phyloP scores from a whole-genome alignment of 2,797 vertebrate genomes.

The Pseudopleuronectes americanus region DNA sequence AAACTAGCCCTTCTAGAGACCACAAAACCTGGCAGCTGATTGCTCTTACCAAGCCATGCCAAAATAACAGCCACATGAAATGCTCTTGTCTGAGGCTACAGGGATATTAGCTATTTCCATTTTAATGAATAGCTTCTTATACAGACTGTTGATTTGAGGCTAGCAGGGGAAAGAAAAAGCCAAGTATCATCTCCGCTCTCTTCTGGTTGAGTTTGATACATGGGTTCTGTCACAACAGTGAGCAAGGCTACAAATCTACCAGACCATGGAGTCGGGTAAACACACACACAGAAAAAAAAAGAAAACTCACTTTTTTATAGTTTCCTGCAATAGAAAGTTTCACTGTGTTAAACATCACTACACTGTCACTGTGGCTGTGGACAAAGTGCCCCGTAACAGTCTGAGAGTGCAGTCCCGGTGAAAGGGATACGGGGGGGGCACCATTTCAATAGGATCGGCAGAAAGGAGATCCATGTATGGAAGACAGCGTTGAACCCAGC shows the following conservation, averaged over 20 bases:
- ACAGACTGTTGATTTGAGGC: conserved; percentile 59
- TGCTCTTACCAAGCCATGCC: conserved; percentile 41
- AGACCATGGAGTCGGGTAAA: conserved; percentile 21
- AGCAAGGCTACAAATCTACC: conserved; percentile 57
- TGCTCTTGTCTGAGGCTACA: conserved; percentile 41
- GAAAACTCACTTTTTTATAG: too few species aligned
- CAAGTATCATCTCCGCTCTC: conserved; percentile 50
- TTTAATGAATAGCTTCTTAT: conserved; percentile 64
- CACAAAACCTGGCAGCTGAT: conserved; percentile 61
- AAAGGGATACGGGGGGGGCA: conserved; percentile 53
- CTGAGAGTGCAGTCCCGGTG: conserved; percentile 44
- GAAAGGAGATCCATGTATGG: conserved; percentile 36
- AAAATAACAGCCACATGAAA: conserved; percentile 63
- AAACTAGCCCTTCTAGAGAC: conserved; percentile 32
- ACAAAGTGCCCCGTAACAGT: conserved; percentile 55
- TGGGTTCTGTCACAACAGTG: conserved; percentile 49
- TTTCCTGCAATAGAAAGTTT: conserved; percentile 62
- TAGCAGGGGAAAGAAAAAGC: conserved; percentile 38
- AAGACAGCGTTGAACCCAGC: conserved; percentile 27
- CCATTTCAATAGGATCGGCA: conserved; percentile 38
- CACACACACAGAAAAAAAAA: neutral
- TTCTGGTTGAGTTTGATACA: conserved; percentile 53
- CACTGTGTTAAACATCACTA: conserved; percentile 56
- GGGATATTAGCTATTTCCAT: conserved; percentile 59
- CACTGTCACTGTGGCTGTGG: conserved; percentile 63